Evolutionary conservation across 2,797 vertebrate genomes (phyloP).

Genomic region (Rousettus madagascariensis): DNA sequence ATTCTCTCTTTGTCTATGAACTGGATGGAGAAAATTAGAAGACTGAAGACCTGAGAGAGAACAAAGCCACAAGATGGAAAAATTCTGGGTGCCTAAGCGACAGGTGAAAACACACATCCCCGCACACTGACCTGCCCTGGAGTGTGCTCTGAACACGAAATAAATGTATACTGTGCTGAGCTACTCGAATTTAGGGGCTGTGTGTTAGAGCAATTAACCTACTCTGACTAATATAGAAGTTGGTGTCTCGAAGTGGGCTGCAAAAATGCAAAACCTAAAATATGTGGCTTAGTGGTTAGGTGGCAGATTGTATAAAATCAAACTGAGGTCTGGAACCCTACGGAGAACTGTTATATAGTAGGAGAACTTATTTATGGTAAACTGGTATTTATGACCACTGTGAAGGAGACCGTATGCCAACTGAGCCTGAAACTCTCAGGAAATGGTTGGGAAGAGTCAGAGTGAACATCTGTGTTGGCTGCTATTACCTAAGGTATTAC

Average conservation of each 20-base stretch:
- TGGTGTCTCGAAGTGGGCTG: background rate
- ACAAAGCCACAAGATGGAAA: background rate
- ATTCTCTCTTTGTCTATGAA: background rate
- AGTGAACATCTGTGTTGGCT: background rate
- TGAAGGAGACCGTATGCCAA: background rate
- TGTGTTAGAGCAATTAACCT: background rate
- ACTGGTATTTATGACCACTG: background rate
- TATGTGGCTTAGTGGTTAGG: background rate
- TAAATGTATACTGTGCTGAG: background rate
- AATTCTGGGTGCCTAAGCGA: background rate
- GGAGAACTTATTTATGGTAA: background rate
- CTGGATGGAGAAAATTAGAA: background rate
- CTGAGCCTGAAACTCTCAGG: background rate
- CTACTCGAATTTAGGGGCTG: background rate
- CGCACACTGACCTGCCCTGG: background rate
- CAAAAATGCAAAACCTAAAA: background rate
- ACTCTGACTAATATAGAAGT: background rate
- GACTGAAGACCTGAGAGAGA: background rate
- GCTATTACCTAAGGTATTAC: background rate
- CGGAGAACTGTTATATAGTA: background rate
- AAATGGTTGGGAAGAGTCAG: background rate
- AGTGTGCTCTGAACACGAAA: background rate
- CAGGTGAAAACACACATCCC: background rate
- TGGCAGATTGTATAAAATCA: background rate
- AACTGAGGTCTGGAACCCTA: background rate